A percentile compares a stretch with the other conserved stretches of the same genome.
Evolutionary conservation across 2,113 vertebrate species (phyloP).

Genomic region (Brienomyrus brachyistius): DNA sequence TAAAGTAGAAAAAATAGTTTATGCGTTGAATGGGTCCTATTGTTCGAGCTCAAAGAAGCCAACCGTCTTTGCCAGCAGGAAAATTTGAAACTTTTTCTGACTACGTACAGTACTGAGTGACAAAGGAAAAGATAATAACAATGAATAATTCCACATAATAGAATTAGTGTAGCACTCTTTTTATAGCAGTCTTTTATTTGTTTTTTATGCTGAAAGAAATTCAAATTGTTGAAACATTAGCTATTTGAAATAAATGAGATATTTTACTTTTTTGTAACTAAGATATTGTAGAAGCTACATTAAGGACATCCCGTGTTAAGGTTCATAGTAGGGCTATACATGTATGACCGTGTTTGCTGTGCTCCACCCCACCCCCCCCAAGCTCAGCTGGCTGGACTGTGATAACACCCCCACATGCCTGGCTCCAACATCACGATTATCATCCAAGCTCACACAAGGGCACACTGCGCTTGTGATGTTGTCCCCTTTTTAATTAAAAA

Average conservation of each 20-base stretch:
- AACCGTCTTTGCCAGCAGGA: not conserved
- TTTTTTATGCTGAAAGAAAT: not conserved
- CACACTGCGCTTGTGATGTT: constrained; percentile 3
- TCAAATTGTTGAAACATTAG: not conserved
- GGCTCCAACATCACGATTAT: not conserved
- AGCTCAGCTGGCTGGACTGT: not conserved
- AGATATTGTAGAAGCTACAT: not conserved
- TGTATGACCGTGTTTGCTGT: not conserved
- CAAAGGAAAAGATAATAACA: not conserved
- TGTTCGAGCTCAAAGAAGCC: not conserved
- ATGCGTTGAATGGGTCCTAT: not conserved
- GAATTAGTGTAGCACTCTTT: not conserved
- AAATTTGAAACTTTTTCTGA: not conserved
- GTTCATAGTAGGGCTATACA: not conserved
- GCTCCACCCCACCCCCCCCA: not conserved
- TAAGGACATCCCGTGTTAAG: not conserved
- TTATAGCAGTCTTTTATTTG: not conserved
- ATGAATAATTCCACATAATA: not conserved
- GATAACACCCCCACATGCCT: not conserved
- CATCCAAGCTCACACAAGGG: not conserved
- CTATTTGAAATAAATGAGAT: not conserved
- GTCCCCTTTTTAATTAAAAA: constrained; percentile 36
- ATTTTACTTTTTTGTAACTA: not conserved
- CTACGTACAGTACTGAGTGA: not conserved
- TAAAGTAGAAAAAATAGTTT: not conserved